These are phyloP conservation scores for Tylochromis polylepis DNA, from an alignment of 2,113 vertebrate genomes.

Conservation along the genomic window DNA sequence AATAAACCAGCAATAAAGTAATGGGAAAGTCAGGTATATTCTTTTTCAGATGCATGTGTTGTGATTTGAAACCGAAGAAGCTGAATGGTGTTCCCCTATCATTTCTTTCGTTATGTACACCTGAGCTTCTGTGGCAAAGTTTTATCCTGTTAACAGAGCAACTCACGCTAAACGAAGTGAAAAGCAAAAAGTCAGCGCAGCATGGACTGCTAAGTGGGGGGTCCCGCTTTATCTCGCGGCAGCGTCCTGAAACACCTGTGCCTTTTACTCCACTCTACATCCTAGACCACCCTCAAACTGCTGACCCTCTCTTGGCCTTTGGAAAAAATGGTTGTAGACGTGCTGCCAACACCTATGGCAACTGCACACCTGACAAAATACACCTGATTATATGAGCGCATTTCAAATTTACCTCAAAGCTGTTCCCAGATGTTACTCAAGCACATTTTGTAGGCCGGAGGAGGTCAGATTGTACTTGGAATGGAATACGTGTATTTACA, in stretches of 20 bases:
- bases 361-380: constrained; percentile 52
- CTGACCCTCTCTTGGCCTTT: constrained; percentile 62
- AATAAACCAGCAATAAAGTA: neutral
- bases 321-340: neutral
- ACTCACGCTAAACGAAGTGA: neutral
- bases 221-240: constrained; percentile 27
- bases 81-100: neutral
- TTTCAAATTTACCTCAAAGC: neutral
- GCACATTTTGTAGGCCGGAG: neutral
- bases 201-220: constrained; percentile 14
- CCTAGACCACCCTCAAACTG: constrained; percentile 50
- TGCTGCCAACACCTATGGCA: neutral
- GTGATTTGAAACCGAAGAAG: neutral
- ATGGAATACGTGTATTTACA: neutral
- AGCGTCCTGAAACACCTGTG: neutral
- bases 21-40: neutral
- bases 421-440: neutral
- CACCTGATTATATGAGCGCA: neutral
- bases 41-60: neutral
- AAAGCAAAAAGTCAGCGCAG: neutral
- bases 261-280: neutral
- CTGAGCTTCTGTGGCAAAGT: neutral
- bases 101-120: neutral
- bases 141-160: neutral
- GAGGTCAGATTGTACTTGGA: neutral